Evolutionary conservation across 2,888 invertebrate species (phyloP).

Genomic region (Nycteola revayana): DNA sequence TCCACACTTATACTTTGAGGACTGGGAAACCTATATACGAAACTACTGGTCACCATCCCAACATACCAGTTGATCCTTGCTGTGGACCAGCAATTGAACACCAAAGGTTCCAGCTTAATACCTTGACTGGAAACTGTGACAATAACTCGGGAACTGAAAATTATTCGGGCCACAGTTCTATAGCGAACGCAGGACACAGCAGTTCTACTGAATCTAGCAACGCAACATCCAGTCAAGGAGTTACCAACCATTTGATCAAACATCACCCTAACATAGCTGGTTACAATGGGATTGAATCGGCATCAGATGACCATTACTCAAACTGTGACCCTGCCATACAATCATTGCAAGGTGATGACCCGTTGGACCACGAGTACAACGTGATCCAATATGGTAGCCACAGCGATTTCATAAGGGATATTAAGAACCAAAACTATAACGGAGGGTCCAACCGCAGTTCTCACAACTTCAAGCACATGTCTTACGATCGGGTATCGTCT

Average conservation of each 20-base stretch:
- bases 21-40: slow-evolving; percentile 90
- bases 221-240: slow-evolving; percentile 76
- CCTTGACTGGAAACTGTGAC: slow-evolving; percentile 80
- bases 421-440: slow-evolving; percentile 81
- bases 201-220: slow-evolving; percentile 79
- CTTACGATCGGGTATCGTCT: slow-evolving; percentile 73
- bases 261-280: slow-evolving; percentile 69
- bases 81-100: slow-evolving; percentile 70
- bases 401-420: slow-evolving; percentile 73
- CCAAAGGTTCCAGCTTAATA: slow-evolving; percentile 76
- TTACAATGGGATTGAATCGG: slow-evolving; percentile 76
- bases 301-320: slow-evolving; percentile 77
- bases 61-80: slow-evolving; percentile 60
- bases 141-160: slow-evolving; percentile 84
- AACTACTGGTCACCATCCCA: slow-evolving; percentile 71
- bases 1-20: slow-evolving; percentile 90
- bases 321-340: slow-evolving; percentile 78
- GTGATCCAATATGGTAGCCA: slow-evolving; percentile 79
- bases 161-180: slow-evolving; percentile 83
- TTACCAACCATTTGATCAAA: slow-evolving; percentile 76
- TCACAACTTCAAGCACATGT: slow-evolving; percentile 79
- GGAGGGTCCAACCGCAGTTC: slow-evolving; percentile 74
- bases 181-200: slow-evolving; percentile 77
- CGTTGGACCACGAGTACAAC: slow-evolving; percentile 77
- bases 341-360: slow-evolving; percentile 73